Percentiles rank a stretch among this genome's conserved stretches.
These are phyloP conservation scores for Myotis davidii DNA, from an alignment of 2,113 vertebrate genomes.

Conservation along the genomic window DNA sequence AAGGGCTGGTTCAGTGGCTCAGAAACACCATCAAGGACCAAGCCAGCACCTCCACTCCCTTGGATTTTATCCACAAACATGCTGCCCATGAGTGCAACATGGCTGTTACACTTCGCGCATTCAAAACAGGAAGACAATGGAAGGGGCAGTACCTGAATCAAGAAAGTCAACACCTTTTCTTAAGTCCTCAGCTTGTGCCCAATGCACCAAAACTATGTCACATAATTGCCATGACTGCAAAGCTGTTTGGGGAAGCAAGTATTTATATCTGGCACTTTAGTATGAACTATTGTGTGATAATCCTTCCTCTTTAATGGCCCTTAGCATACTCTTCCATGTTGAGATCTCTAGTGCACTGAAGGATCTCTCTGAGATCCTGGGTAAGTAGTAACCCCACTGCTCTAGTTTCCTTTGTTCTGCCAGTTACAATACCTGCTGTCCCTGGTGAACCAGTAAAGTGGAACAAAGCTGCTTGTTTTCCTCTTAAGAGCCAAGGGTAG, in stretches of 20 bases:
- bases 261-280: not conserved
- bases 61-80: not conserved
- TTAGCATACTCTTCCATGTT: not conserved
- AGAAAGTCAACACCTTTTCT: not conserved
- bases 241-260: not conserved
- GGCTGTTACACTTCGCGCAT: not conserved
- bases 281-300: not conserved
- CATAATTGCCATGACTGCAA: not conserved
- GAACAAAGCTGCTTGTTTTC: constrained; percentile 1
- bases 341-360: not conserved
- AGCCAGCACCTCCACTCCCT: not conserved
- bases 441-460: not conserved
- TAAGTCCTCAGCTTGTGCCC: not conserved
- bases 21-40: not conserved
- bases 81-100: not conserved
- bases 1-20: not conserved
- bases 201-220: not conserved
- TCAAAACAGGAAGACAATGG: not conserved
- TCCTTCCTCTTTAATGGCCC: not conserved
- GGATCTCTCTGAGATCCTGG: not conserved
- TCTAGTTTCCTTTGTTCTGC: not conserved
- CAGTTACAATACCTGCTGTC: not conserved
- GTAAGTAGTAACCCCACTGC: not conserved
- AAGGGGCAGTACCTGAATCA: not conserved
- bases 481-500: not conserved